phyloP scores from a whole-genome alignment of 2,113 vertebrate genomes.

The Neotragus pygmaeus region DNA sequence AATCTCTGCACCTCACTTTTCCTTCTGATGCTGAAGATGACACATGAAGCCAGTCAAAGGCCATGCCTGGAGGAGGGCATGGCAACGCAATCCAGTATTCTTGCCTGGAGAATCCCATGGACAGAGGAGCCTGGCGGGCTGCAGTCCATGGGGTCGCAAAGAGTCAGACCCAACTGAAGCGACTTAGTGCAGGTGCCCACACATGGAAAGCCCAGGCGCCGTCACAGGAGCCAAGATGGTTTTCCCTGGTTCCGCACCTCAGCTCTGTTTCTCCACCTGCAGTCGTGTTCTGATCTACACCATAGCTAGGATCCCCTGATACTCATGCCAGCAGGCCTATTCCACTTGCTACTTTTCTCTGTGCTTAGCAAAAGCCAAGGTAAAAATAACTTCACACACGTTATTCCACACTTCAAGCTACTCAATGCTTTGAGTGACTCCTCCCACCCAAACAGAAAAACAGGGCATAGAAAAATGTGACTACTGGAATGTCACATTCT shows the following conservation, averaged over 20 bases:
- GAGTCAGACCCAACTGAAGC: neutral
- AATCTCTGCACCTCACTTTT: neutral
- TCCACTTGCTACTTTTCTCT: neutral
- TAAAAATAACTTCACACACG: neutral
- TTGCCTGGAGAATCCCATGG: neutral
- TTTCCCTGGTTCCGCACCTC: neutral
- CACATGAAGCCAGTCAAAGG: neutral
- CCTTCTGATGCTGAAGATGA: slow-evolving; percentile 8
- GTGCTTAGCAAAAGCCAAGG: neutral
- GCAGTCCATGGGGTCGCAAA: neutral
- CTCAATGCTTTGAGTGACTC: neutral
- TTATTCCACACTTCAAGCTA: neutral
- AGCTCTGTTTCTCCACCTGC: neutral
- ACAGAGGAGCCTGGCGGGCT: neutral
- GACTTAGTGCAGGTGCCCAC: neutral
- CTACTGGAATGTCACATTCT: neutral
- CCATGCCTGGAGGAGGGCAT: neutral
- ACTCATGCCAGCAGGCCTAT: neutral
- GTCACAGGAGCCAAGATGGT: neutral
- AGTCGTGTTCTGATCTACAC: neutral
- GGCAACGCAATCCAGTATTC: neutral
- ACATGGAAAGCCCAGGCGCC: neutral
- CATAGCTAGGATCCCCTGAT: neutral
- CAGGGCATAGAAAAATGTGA: neutral
- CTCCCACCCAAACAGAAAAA: neutral